Conservation (phyloP, 2,797 vertebrate species). For the Hephaestus fuliginosus region DNA sequence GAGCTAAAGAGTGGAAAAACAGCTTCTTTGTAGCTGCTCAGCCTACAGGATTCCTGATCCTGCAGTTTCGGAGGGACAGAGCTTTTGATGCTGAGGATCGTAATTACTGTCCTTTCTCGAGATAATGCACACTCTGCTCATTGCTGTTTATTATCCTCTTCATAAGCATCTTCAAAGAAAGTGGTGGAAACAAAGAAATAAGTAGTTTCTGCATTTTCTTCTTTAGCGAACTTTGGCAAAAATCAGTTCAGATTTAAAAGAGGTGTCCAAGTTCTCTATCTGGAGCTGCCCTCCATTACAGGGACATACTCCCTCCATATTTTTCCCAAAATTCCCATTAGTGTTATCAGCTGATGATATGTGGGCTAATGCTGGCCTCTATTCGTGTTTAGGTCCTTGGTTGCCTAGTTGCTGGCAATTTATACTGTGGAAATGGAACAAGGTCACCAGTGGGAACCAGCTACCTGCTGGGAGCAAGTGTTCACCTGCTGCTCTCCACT, state of each 20-base stretch:
- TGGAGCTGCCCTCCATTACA: conserved; percentile 32
- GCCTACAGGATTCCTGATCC: conserved; percentile 64
- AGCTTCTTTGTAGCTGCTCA: conserved; percentile 62
- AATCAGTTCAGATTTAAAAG: neutral
- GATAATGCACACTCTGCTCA: conserved; percentile 39
- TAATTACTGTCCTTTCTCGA: conserved; percentile 53
- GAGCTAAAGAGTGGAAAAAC: conserved; percentile 59
- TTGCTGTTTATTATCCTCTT: conserved; percentile 43
- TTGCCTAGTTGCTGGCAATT: conserved; percentile 69
- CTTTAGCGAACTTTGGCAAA: conserved; percentile 36
- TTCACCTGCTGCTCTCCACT: conserved; percentile 69
- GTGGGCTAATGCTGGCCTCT: conserved; percentile 62
- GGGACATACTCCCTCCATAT: conserved; percentile 31
- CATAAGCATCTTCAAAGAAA: conserved; percentile 35
- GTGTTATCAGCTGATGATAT: conserved; percentile 58
- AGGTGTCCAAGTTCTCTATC: conserved; percentile 13
- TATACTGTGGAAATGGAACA: conserved; percentile 55
- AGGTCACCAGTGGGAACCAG: conserved; percentile 64
- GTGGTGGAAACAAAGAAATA: neutral
- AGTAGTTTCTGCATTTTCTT: conserved; percentile 22
- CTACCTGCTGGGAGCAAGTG: conserved; percentile 66
- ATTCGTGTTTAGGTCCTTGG: conserved; percentile 35
- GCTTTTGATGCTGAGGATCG: conserved; percentile 61
- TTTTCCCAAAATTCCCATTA: conserved; percentile 63
- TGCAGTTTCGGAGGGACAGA: conserved; percentile 57